Evolutionary conservation across 2,113 vertebrate species (phyloP), one percentile per base, ranked within the genome.

Genomic region (Onychorhynchus coronatus): DNA sequence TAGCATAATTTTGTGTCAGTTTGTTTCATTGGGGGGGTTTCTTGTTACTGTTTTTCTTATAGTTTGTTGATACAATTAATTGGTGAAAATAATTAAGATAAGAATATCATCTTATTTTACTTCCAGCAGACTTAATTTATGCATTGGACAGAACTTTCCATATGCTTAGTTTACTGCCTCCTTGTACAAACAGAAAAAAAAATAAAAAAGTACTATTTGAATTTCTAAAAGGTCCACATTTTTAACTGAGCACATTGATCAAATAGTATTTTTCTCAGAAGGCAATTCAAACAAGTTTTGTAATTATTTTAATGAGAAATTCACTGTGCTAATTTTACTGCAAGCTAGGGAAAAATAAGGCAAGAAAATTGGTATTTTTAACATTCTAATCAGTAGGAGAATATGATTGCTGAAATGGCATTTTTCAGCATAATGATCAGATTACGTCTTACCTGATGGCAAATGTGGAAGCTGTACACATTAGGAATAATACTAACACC

Each of bases 401-500:
- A 67, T 52, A 74, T 20, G 23, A 90, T 90, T 91, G 62, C 19
- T n/a, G 19, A 90, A 76, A 85, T 28, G 12, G 12, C 15, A 56
- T 73, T 73, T 74, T 79, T 80, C 56, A 91, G 56, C 28, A 42
- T 65, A 91, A 86, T 19, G 46, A 71, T 39, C 25, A 56, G 22
- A 72, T 56, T 84, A 46, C 28, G 13, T 80, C 98, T 96, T 97
- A 99, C 99, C 99, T 98, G 93, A 99, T 98, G 5, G 99, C 98
- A 86, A 99, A 98, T 0, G 99, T 99, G 31, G 99, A 99, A 37
- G 99, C 99, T 8, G 98, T 99, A 79, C 98, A 98, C 99, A 99
- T 99, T 25, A 99, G 97, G 94, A 99, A 99, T 41, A 99, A 98
- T 65, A 99, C 98, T 74, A 99, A 92, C 39, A 99, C 99, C 99